These are phyloP conservation scores for Chiloscyllium punctatum DNA, from an alignment of 2,797 vertebrate species.

Conservation along the genomic window DNA sequence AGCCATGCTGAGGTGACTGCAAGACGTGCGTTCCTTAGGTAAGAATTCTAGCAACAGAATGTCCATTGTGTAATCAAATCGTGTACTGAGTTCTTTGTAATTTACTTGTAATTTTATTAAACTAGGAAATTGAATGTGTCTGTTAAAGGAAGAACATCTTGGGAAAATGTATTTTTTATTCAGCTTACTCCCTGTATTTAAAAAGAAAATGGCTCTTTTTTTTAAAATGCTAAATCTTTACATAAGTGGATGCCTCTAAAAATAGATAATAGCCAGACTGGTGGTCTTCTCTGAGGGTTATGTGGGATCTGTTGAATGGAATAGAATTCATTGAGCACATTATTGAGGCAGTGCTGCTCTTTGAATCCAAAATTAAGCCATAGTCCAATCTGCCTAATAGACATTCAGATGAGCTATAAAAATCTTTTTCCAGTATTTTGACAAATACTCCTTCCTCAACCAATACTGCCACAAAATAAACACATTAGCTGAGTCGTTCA, in stretches of 20 bases:
- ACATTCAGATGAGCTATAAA: background rate
- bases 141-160: background rate
- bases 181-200: background rate
- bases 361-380: background rate
- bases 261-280: background rate
- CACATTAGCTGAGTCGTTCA: background rate
- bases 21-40: conserved; percentile 84
- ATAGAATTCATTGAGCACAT: background rate
- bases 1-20: conserved; percentile 91
- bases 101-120: conserved; percentile 5
- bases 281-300: background rate
- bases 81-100: background rate
- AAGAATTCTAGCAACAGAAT: conserved; percentile 40
- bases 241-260: background rate
- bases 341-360: background rate
- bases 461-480: background rate
- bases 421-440: background rate
- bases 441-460: background rate
- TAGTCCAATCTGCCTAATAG: background rate
- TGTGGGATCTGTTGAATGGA: background rate
- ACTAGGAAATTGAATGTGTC: background rate
- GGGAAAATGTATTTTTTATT: background rate
- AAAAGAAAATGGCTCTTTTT: background rate
- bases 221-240: background rate
- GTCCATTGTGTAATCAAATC: background rate